Evolutionary conservation across 2,888 invertebrate species (phyloP).

Genomic region (Hanleya hanleyi): DNA sequence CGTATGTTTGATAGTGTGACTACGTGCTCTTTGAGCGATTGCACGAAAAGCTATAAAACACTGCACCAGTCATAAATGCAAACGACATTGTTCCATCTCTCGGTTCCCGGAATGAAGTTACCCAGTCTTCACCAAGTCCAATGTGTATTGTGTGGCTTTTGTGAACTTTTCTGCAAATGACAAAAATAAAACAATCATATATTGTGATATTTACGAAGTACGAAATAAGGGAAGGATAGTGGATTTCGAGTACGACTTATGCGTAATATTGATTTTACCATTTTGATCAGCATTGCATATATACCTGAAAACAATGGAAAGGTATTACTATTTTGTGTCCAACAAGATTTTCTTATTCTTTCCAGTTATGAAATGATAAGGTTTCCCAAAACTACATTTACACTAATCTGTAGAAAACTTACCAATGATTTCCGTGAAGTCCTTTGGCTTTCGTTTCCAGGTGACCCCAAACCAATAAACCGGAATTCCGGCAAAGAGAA

Average conservation of each 20-base stretch:
- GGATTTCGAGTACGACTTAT: too few relatives aligned
- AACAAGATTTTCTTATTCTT: not conserved
- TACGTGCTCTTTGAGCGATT: too few relatives aligned
- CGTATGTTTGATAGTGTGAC: too few relatives aligned
- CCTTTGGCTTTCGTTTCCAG: conserved; percentile 76
- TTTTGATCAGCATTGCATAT: too few relatives aligned
- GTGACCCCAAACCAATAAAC: conserved; percentile 84
- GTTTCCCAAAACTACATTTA: not conserved
- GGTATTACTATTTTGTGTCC: too few relatives aligned
- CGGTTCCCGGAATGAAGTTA: not conserved
- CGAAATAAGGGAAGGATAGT: too few relatives aligned
- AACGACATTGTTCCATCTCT: not conserved
- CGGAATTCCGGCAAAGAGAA: conserved; percentile 88
- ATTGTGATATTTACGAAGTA: not conserved
- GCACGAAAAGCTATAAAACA: too few relatives aligned
- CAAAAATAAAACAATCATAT: not conserved
- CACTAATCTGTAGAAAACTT: conserved; percentile 18
- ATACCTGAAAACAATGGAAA: too few relatives aligned
- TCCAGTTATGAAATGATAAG: not conserved
- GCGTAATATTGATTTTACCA: too few relatives aligned
- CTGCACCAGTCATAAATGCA: too few relatives aligned
- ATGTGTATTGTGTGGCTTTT: not conserved
- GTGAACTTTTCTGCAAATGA: not conserved
- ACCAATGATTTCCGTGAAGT: conserved; percentile 50
- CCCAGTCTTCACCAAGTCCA: not conserved